Percentiles rank a stretch among this genome's conserved stretches.
Conservation (phyloP, 2,113 vertebrate species). For the Pachycephala philippinensis region DNA sequence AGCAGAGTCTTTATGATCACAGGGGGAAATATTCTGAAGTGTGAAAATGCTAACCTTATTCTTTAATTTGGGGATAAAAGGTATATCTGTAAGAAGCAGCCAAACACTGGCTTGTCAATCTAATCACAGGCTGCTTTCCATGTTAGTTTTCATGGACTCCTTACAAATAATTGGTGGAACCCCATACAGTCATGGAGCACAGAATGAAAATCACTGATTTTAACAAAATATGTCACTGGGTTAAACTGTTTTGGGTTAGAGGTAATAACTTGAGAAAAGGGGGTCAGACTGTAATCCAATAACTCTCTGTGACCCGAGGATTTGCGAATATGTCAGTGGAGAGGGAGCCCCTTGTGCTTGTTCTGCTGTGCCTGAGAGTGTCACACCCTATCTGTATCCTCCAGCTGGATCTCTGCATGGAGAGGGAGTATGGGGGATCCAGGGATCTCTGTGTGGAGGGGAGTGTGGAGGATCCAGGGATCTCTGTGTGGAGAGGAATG, state of each 20-base stretch:
- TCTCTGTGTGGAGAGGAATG: rapidly evolving
- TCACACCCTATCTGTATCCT: background rate
- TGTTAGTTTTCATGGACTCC: background rate
- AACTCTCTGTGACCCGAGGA: background rate
- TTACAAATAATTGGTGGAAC: background rate
- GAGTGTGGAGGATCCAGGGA: background rate
- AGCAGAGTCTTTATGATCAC: background rate
- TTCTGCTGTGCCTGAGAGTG: background rate
- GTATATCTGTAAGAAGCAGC: background rate
- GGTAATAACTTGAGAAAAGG: background rate
- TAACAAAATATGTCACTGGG: background rate
- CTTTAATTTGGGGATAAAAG: background rate
- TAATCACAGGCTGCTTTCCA: background rate
- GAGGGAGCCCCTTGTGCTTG: background rate
- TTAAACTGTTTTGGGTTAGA: background rate
- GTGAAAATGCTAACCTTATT: background rate
- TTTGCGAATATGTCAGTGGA: background rate
- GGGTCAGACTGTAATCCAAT: background rate
- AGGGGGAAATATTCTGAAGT: background rate
- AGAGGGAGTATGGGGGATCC: background rate
- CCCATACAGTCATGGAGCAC: background rate
- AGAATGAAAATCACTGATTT: background rate
- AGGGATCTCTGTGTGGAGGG: background rate
- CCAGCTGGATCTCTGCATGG: background rate
- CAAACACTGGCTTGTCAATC: background rate